A percentile compares a stretch with the other conserved stretches of the same genome.
Evolutionary conservation across 1,140 invertebrate genomes (phyloP).

Genomic region (Caenorhabditis tropicalis): DNA sequence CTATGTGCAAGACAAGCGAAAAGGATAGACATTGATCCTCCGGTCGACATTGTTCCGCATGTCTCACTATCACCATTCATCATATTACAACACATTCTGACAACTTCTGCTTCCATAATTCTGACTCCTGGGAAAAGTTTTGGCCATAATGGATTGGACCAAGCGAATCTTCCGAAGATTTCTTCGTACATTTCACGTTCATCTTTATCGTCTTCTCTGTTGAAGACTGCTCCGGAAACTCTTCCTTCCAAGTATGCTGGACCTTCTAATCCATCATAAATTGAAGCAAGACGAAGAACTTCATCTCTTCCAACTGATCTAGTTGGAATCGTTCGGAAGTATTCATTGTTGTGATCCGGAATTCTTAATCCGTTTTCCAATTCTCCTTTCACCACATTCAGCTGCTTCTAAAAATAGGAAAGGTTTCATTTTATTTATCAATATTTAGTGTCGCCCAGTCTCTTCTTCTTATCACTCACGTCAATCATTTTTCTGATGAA

Average conservation of each 20-base stretch:
- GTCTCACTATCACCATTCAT: constrained; percentile 85
- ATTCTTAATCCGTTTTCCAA: constrained; percentile 77
- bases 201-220: constrained; percentile 77
- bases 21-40: constrained; percentile 96
- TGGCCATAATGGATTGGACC: constrained; percentile 93
- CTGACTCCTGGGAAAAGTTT: constrained; percentile 95
- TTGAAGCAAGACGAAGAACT: constrained; percentile 55
- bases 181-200: constrained; percentile 80
- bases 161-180: constrained; percentile 86
- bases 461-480: constrained; percentile 54
- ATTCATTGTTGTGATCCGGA: constrained; percentile 79
- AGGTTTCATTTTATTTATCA: not conserved
- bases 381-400: constrained; percentile 73
- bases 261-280: constrained; percentile 56
- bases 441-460: not conserved
- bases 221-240: constrained; percentile 75
- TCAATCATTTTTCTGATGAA: constrained; percentile 79
- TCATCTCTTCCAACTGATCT: constrained; percentile 72
- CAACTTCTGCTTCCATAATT: constrained; percentile 98
- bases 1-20: constrained; percentile 94
- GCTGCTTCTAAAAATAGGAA: constrained; percentile 24
- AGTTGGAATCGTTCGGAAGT: constrained; percentile 78
- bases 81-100: constrained; percentile 84
- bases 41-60: constrained; percentile 90
- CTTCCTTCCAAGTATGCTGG: constrained; percentile 46